These are phyloP conservation scores for Pelobates fuscus DNA, from an alignment of 2,113 vertebrate species.

Conservation along the genomic window DNA sequence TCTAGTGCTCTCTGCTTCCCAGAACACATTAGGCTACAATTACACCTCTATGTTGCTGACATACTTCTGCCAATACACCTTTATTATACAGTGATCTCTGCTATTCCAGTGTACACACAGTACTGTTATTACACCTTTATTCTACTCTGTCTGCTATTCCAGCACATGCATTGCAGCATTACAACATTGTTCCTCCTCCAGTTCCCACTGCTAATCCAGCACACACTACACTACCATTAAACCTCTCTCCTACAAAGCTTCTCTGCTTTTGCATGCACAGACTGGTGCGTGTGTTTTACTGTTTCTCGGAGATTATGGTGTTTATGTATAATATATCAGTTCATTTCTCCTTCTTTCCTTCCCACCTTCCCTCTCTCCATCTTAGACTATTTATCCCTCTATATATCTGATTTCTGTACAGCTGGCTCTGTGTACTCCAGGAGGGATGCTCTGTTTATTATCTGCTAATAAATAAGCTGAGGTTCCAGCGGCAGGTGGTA, in stretches of 20 bases:
- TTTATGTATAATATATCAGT: not conserved
- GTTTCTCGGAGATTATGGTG: not conserved
- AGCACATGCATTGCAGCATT: not conserved
- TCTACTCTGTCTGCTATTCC: not conserved
- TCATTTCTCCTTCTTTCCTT: not conserved
- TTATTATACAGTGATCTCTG: not conserved
- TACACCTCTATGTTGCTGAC: too few species aligned
- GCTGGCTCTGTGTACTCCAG: slow-evolving; percentile 32
- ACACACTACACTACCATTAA: not conserved
- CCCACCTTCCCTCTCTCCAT: not conserved
- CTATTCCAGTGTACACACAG: not conserved
- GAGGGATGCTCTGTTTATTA: slow-evolving; percentile 38
- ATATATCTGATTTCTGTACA: slow-evolving; percentile 29
- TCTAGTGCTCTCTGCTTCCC: too few species aligned
- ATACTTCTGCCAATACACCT: too few species aligned
- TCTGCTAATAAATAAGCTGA: slow-evolving; percentile 46
- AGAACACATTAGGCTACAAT: too few species aligned
- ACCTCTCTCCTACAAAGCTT: not conserved
- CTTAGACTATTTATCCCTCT: slow-evolving; percentile 12
- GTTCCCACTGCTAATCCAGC: not conserved
- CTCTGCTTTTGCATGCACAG: not conserved
- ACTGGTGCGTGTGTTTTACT: not conserved
- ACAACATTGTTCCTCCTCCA: not conserved
- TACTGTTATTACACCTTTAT: too few species aligned
- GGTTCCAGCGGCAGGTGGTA: slow-evolving; percentile 46